Evolutionary conservation across 2,113 vertebrate species (phyloP).

Genomic region (Alosa alosa): DNA sequence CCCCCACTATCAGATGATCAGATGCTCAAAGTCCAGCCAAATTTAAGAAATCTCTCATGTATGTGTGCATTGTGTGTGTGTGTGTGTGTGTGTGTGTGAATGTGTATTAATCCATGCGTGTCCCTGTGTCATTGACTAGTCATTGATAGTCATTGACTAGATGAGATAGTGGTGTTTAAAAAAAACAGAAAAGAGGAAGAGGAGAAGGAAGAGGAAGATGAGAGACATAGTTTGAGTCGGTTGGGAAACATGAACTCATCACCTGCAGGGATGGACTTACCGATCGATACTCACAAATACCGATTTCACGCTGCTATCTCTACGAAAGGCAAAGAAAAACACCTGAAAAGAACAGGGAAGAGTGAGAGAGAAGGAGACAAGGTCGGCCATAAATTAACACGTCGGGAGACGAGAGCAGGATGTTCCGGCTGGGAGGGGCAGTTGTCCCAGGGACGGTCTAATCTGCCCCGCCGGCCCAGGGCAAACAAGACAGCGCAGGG

Average conservation of each 20-base stretch:
- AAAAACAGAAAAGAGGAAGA: too few species aligned
- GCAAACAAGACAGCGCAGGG: slow-evolving; percentile 62
- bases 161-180: too few species aligned
- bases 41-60: background rate
- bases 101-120: background rate
- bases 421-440: slow-evolving; percentile 24
- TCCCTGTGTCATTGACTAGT: too few species aligned
- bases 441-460: slow-evolving; percentile 43
- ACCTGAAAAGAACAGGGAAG: background rate
- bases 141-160: too few species aligned
- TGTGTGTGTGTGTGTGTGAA: background rate
- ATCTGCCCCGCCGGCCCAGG: slow-evolving; percentile 40
- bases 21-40: background rate
- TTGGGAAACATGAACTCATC: slow-evolving; percentile 14
- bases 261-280: background rate
- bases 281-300: background rate
- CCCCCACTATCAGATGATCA: too few species aligned
- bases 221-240: background rate
- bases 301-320: background rate
- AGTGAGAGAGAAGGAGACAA: slow-evolving; percentile 39
- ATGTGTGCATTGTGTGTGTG: background rate
- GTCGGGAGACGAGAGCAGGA: slow-evolving; percentile 30
- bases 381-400: slow-evolving; percentile 59
- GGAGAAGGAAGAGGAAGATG: too few species aligned
- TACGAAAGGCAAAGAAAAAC: background rate